Evolutionary conservation across 2,888 invertebrate genomes (phyloP), one percentile per base, ranked within the genome.

Genomic region (Agonum fuliginosum): DNA sequence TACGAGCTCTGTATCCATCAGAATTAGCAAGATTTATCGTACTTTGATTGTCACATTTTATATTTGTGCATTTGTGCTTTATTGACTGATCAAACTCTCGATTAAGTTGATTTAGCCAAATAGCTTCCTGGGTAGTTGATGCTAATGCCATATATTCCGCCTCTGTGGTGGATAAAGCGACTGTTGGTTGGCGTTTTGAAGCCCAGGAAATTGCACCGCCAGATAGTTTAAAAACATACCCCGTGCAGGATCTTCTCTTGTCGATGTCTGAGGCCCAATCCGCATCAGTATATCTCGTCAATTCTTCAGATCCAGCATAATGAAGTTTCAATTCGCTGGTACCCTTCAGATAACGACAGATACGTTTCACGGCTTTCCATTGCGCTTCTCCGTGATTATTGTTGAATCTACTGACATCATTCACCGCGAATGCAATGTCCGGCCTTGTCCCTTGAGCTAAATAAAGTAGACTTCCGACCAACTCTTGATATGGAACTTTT

Each of bases 111-210:
- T 80, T 62, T 22, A 82, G 34, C 79, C 82, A 81, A 17, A 81
- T 71, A 3, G 81, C 78, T 67, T 83, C 83, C 79, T 82, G 81
- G 3, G 80, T 78, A 1, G 81, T 80, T 1, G 80, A 79, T 4
- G 82, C 78, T 22, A 83, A 65, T 3, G 82, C 80, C 70, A 83
- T 82, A 58, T 83, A 83, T 75, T n/a, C n/a, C n/a, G n/a, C n/a
- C n/a, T n/a, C n/a, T n/a, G n/a, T n/a, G 0, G 82, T 82, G 0
- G 82, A 83, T n/a, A 83, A 51, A 0, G 82, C 82, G n/a, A 83
- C 82, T 43, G 81, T 80, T 43, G 22, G 72, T 78, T 81, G 82
- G 77, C 54, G 58, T 14, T 73, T 78, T 24, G 74, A 70, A 41
- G 17, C 48, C 79, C 79, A 79, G 12, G 78, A 73, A 2, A 79